Evolutionary conservation across 30 jellyfish, hydroid and myxozoan genomes (phyloP), one percentile per base, ranked within the genome.

Genomic region (Aurelia coerulea): DNA sequence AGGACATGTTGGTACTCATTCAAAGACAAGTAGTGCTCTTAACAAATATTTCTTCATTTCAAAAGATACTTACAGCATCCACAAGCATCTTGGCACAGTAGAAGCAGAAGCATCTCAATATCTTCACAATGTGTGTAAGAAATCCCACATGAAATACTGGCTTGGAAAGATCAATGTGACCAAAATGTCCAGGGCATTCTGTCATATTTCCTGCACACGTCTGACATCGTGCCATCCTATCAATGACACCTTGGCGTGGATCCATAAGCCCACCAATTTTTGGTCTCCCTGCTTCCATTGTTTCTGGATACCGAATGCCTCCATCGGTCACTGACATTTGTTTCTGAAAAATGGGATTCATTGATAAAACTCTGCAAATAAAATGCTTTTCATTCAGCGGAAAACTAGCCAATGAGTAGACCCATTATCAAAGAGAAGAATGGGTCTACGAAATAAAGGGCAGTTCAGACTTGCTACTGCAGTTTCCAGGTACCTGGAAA

Each of bases 201-300:
- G 98, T 90, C 97, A 96, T 92, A 87, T 90, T 88, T 17, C 99
- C 99, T 5, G 98, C 99, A 96, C 99, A 96, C 10, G 99, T 96
- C 68, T 89, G 97, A 76, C 99, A 96, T 29, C 95, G 78, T 0
- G 94, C 86, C 84, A 72, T 58, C 52, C 98, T 53, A 42, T 96
- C 99, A 62, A 90, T 84, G 46, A 98, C 90, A 3, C 99, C 99
- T 70, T 96, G 99, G 9, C 99, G 78, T 0, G 99, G 99, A 63
- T 96, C 99, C 98, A 96, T 90, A 13, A 96, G 86, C 17, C 99
- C 99, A 23, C 97, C 94, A 76, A 91, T 72, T 68, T 96, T 96
- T 32, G 98, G 97, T 58, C 90, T 88, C 33, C 98, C 98, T 0
- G 97, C 98, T 80, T 96, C 98, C 98, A 90, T 90, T 5, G 98